A percentile compares a stretch with the other conserved stretches of the same genome.
phyloP scores from a whole-genome alignment of 2,113 vertebrate species.

The Athene cunicularia region DNA sequence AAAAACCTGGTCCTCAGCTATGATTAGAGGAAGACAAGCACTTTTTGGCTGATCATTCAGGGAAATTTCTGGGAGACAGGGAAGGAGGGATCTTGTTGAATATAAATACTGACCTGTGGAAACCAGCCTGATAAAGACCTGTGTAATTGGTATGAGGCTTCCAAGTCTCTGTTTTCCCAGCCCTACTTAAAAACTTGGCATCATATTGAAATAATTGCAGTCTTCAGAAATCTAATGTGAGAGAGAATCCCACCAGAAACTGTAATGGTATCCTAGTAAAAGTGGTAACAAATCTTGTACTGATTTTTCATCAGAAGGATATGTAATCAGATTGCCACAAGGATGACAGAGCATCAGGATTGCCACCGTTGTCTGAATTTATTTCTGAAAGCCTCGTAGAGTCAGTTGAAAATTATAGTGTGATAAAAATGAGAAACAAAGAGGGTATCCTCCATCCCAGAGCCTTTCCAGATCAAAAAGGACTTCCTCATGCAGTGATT shows the following conservation, averaged over 20 bases:
- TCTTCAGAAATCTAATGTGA: not conserved
- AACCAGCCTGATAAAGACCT: not conserved
- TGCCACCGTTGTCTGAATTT: not conserved
- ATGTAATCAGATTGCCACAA: not conserved
- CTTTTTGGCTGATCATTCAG: not conserved
- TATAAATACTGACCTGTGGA: not conserved
- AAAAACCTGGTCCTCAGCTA: not conserved
- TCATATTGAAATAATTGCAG: not conserved
- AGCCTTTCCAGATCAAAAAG: not conserved
- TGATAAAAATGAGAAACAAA: not conserved
- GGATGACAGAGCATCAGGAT: not conserved
- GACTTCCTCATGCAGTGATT: not conserved
- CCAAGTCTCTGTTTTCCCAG: not conserved
- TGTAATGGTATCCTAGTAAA: not conserved
- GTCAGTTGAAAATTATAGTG: not conserved
- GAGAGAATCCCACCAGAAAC: not conserved
- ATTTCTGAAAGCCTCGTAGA: not conserved
- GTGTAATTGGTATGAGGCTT: not conserved
- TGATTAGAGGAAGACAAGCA: not conserved
- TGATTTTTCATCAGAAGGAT: not conserved
- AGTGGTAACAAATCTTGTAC: not conserved
- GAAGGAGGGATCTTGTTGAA: not conserved
- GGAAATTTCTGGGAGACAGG: not conserved
- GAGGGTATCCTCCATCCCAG: not conserved
- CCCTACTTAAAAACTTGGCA: not conserved